Conservation (phyloP, 1,140 invertebrate genomes). For the Penaeus chinensis region DNA sequence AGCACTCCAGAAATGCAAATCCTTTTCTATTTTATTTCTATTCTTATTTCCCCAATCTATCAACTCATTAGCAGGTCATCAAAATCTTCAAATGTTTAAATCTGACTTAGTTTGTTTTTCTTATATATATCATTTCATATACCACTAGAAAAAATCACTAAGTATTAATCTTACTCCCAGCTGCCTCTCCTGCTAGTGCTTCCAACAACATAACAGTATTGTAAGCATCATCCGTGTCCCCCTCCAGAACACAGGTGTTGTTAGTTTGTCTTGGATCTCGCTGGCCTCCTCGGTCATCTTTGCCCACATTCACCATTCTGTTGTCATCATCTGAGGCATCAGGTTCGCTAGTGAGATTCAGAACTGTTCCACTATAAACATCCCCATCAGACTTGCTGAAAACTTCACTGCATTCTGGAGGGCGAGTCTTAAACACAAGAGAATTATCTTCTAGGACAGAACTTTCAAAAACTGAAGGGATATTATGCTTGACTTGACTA, state of each 20-base stretch:
- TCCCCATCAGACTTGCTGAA: constrained; percentile 44
- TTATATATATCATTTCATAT: too few species aligned
- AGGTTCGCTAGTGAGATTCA: constrained; percentile 10
- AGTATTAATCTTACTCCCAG: background rate
- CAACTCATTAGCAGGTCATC: too few species aligned
- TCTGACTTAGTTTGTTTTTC: too few species aligned
- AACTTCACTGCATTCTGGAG: constrained; percentile 30
- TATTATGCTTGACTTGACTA: constrained; percentile 28
- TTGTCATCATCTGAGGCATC: constrained; percentile 3
- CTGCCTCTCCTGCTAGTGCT: constrained; percentile 36
- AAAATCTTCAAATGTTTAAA: too few species aligned
- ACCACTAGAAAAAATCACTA: too few species aligned
- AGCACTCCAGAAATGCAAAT: too few species aligned
- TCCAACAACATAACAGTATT: constrained; percentile 48
- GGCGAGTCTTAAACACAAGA: constrained; percentile 23
- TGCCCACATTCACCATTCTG: background rate
- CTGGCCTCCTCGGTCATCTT: too few species aligned
- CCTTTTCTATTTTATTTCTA: too few species aligned
- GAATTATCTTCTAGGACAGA: constrained; percentile 34
- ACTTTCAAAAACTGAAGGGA: constrained; percentile 46
- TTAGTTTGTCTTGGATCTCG: background rate
- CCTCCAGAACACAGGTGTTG: constrained; percentile 8
- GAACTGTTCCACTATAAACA: constrained; percentile 9
- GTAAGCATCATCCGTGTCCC: constrained; percentile 38
- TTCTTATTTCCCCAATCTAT: too few species aligned